Evolutionary conservation across 2,888 invertebrate species (phyloP), one percentile per base, ranked within the genome.

Genomic region (Serrognathus titanus): DNA sequence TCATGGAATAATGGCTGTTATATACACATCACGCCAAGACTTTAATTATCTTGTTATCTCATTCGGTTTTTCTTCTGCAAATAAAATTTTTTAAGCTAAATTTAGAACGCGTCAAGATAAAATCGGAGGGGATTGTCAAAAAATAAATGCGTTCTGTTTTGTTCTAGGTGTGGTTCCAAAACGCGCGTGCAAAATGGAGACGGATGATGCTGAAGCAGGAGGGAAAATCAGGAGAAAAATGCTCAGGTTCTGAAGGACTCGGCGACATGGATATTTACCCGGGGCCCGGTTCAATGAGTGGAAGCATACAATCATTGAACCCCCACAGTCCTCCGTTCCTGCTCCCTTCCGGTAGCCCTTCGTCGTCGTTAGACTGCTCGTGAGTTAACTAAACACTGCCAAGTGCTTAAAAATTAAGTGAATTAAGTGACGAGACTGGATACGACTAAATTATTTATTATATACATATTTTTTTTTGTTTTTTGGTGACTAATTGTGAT

Each of bases 111-210:
- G 3, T 16, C 16, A 16, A 16, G 1, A 16, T 16, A 16, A 16
- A 16, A 16, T 16, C 2, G 16, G 16, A 3, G 16, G 16, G n/a
- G n/a, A n/a, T n/a, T 16, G 16, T 2, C 3, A 16, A 16, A 16
- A 16, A 16, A 16, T 16, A 16, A 16, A 16, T 7, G 2, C 6
- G 24, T 31, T 31, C 24, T 31, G 74, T 75, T 78, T 82, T 79
- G 78, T 81, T 81, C 40, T 85, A 94, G 94, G 94, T 94, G 55
- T 94, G 94, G 94, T 95, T 95, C 80, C 94, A 95, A 80, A 95
- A 95, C 76, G 94, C 94, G 31, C 83, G 95, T 39, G 95, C 95
- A 65, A 95, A 95, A 81, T 94, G 92, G 88, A 86, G 95, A 70
- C 86, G 95, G 65, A 90, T 92, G 85, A 87, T 92, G 78, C 81